Base-by-base conservation (phyloP, 2,888 invertebrate genomes). In the Ethmia dodecea region DNA sequence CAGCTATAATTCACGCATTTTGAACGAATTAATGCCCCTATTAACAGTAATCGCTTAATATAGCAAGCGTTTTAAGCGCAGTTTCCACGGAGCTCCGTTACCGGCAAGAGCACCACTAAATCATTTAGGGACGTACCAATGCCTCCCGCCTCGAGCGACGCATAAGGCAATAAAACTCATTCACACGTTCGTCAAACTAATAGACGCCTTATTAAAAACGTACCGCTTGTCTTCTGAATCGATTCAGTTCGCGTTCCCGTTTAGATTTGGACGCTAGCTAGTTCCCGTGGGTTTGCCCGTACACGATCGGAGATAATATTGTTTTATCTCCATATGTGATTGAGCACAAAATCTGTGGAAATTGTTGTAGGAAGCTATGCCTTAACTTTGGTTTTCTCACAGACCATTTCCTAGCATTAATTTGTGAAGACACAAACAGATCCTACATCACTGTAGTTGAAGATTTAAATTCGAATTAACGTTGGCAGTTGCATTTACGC, bases 131-230 rank as follows among this genome's bases (percentile, higher is more conserved):
- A 79, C 79, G 65, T 73, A 62, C 66, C 71, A 83, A 79, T 75
- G 70, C 73, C 58, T 59, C 60, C 57, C 49, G 55, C 53, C 50
- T 56, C 54, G 55, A 60, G 49, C 43, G 41, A 66, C 84, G 65
- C 65, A 79, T 74, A 86, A 79, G 84, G 84, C 63, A 70, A 72
- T 76, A 77, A 76, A 70, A 78, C 70, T 81, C 80, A 86, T 86
- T 86, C 83, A 86, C 79, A 83, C 75, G 84, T 81, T 76, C 78
- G 76, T 84, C 84, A 84, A 75, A 51, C 62, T 69, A 74, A 73
- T 74, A 66, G 71, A 73, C 60, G 68, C 75, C 83, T 83, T 84
- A 84, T 86, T 86, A 86, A 84, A 83, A 79, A 73, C 73, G 55
- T 63, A 55, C 59, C 53, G 58, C 53, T 49, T 27, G n/a, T 30